Evolutionary conservation across 1,140 invertebrate species (phyloP), one percentile per base, ranked within the genome.

Genomic region (Anthonomus grandis): DNA sequence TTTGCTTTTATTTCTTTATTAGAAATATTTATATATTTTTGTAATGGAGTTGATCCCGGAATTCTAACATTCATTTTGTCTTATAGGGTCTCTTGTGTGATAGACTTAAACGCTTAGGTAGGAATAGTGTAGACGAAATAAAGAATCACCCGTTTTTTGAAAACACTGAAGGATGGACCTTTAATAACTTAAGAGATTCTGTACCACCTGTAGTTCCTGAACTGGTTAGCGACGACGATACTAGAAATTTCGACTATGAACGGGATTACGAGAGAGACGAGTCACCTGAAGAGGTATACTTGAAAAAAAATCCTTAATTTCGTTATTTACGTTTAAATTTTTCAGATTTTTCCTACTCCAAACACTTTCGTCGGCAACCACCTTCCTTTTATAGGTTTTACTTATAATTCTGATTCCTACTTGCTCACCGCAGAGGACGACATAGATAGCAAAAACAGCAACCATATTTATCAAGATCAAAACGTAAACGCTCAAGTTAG

Each of bases 341-440:
- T 57, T 2, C 9, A 58, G 56, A 86, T 87, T 70, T 99, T 99
- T 77, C 91, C 95, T 8, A 81, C 90, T 52, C 93, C 95, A 21
- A 98, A 97, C 79, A 92, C 93, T 24, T 99, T 99, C 78, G 93
- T 93, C 51, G 97, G 95, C 36, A 98, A 99, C 78, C 95, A 99
- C 78, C 78, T 99, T 58, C 95, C 97, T 13, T 99, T 99, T 78
- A 92, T 99, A 52, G 71, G 97, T 6, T 99, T 99, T 71, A 98
- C 97, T 0, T 99, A 97, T 71, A 94, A 91, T 39, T 88, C 87
- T 60, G 92, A 96, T 75, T 93, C 91, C 71, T 89, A 92, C 64
- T 71, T 87, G 17, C 66, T 80, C 9, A 65, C 67, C 6, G 46
- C 41, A 1, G 79, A 79, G 38, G 80, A 81, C 31, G 78, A 76